A percentile compares a stretch with the other conserved stretches of the same genome.
Evolutionary conservation across 2,113 vertebrate species (phyloP).

Genomic region (Hyperoodon ampullatus): DNA sequence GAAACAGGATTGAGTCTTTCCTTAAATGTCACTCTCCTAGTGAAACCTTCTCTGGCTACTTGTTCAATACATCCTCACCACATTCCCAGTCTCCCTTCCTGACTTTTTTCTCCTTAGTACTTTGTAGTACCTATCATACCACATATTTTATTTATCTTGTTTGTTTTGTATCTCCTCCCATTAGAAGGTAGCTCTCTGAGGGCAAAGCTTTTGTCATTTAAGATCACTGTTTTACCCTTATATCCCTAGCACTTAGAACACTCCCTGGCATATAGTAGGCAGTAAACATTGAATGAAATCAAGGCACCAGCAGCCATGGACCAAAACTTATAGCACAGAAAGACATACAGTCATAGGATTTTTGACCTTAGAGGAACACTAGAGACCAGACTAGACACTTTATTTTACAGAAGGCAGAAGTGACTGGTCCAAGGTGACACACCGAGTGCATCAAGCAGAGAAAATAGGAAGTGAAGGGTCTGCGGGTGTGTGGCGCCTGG

Average conservation of each 20-base stretch:
- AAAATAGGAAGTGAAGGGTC: slow-evolving; percentile 43
- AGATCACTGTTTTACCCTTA: background rate
- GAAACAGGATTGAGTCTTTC: background rate
- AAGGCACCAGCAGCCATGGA: background rate
- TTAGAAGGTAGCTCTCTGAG: background rate
- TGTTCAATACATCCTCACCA: background rate
- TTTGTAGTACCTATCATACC: background rate
- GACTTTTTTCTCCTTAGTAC: background rate
- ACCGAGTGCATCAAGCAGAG: background rate
- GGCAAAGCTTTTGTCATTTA: background rate
- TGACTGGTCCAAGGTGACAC: slow-evolving; percentile 37
- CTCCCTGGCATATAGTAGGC: background rate
- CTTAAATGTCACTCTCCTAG: background rate
- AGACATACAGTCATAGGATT: background rate
- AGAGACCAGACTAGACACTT: background rate
- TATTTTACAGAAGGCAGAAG: background rate
- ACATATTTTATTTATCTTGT: background rate
- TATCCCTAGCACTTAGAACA: background rate
- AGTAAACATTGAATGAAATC: background rate
- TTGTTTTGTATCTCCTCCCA: background rate
- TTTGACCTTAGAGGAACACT: background rate
- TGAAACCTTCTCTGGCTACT: background rate
- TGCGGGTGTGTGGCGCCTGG: background rate
- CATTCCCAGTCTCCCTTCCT: background rate
- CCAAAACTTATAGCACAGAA: background rate